Conservation (phyloP, 2,888 invertebrate species). For the Sisyra nigra region DNA sequence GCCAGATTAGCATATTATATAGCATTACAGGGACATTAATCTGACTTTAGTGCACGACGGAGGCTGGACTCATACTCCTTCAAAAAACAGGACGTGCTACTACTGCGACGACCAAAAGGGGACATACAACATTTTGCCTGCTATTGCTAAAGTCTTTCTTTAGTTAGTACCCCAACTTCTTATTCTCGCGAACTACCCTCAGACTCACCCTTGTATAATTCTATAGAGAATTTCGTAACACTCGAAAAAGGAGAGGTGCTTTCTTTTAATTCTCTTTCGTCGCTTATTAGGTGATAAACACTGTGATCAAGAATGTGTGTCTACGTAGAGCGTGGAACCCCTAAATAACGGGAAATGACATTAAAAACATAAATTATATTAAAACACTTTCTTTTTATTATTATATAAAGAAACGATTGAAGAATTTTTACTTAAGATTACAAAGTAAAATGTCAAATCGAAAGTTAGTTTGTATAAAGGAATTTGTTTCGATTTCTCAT, state of each 20-base stretch:
- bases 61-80: background rate
- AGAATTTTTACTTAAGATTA: too few species aligned
- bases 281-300: constrained; percentile 6
- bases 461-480: too few species aligned
- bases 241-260: constrained; percentile 1
- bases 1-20: constrained; percentile 6
- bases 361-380: too few species aligned
- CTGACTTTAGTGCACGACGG: constrained; percentile 6
- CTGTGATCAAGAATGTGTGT: constrained; percentile 3
- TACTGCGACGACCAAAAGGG: background rate
- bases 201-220: background rate
- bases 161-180: background rate
- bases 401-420: too few species aligned
- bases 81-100: background rate
- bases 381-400: too few species aligned
- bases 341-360: too few species aligned
- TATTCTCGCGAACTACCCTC: background rate
- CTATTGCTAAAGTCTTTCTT: too few species aligned
- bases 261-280: constrained; percentile 6
- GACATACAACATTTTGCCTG: too few species aligned
- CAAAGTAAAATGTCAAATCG: too few species aligned
- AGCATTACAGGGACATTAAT: constrained; percentile 7
- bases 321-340: too few species aligned
- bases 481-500: too few species aligned
- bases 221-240: background rate